A percentile compares a stretch with the other conserved stretches of the same genome.
Evolutionary conservation across 2,888 invertebrate genomes (phyloP).

Genomic region (Neoaliturus tenellus): DNA sequence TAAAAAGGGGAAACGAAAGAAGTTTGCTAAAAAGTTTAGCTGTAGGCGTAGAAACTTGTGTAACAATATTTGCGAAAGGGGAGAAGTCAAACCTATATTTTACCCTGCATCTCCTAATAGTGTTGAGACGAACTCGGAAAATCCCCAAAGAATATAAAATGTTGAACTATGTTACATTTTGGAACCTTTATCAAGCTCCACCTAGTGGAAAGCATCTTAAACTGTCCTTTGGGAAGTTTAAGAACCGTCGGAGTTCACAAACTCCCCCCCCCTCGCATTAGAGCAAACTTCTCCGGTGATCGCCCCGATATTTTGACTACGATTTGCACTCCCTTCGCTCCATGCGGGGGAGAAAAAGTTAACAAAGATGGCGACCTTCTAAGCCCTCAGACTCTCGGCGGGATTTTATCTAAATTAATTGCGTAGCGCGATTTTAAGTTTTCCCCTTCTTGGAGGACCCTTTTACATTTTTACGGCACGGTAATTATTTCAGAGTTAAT

Average conservation of each 20-base stretch:
- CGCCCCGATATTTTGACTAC: constrained; percentile 33
- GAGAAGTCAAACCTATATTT: background rate
- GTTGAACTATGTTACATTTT: constrained; percentile 18
- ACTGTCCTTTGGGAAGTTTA: constrained; percentile 34
- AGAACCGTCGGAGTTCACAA: constrained; percentile 1
- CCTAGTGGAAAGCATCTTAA: background rate
- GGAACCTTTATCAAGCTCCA: background rate
- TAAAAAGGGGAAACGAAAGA: too few species aligned
- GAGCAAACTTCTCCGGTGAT: background rate
- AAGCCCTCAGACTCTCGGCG: background rate
- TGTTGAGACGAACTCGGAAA: background rate
- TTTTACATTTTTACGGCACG: background rate
- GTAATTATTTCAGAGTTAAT: too few species aligned
- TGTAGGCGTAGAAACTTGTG: background rate
- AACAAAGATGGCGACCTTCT: constrained; percentile 1
- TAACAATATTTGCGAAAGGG: constrained; percentile 10
- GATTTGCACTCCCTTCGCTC: constrained; percentile 30
- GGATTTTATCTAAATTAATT: constrained; percentile 29
- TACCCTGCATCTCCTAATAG: background rate
- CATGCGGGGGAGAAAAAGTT: background rate
- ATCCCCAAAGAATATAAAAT: constrained; percentile 12
- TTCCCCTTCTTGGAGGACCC: background rate
- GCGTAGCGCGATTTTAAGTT: background rate
- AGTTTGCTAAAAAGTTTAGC: too few species aligned
- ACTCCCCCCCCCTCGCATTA: background rate